phyloP scores from a whole-genome alignment of 2,797 vertebrate species.

The Ambastaia sidthimunki region DNA sequence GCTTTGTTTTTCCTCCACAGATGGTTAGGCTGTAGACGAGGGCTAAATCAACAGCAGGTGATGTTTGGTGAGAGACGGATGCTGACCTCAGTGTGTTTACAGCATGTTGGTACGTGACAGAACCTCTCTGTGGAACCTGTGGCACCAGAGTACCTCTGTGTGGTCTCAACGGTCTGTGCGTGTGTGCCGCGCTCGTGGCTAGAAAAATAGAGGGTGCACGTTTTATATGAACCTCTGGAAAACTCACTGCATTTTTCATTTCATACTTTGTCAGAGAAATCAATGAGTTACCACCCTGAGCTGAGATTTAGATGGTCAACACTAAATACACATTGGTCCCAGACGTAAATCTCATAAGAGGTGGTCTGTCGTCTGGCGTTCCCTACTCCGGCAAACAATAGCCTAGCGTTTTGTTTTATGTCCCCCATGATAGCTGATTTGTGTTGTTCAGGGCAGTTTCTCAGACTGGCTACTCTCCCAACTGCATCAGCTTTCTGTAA shows the following conservation, averaged over 20 bases:
- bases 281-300: conserved; percentile 48
- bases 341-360: conserved; percentile 43
- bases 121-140: background rate
- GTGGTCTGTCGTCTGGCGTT: conserved; percentile 20
- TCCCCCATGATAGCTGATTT: conserved; percentile 24
- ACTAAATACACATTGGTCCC: conserved; percentile 47
- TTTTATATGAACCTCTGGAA: conserved; percentile 51
- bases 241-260: conserved; percentile 47
- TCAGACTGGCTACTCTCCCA: conserved; percentile 21
- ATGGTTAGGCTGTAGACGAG: conserved; percentile 15
- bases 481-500: conserved; percentile 10
- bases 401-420: conserved; percentile 31
- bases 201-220: conserved; percentile 31
- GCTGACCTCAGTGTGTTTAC: conserved; percentile 34
- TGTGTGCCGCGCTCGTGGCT: background rate
- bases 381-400: conserved; percentile 40
- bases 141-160: conserved; percentile 20
- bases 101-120: conserved; percentile 23
- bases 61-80: conserved; percentile 22
- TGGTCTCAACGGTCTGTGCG: background rate
- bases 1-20: conserved; percentile 1
- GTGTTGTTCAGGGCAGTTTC: conserved; percentile 11
- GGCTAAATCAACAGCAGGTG: conserved; percentile 20
- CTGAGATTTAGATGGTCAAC: conserved; percentile 52
- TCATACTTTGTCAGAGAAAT: conserved; percentile 58